Conservation (phyloP, 1,140 invertebrate species). For the Ceratoteleas bidentatus region DNA sequence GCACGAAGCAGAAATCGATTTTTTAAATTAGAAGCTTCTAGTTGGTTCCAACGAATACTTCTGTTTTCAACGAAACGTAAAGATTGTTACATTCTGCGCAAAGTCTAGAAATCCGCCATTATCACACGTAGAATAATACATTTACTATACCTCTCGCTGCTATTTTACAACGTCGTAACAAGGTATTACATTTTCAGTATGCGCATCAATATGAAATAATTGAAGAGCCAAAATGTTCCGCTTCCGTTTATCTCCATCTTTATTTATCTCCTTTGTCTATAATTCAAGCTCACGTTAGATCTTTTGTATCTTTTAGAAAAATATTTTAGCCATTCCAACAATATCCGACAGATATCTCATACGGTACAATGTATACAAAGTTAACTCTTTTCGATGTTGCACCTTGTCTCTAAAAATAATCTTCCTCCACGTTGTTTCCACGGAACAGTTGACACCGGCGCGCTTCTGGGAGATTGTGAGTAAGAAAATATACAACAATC, state of each 20-base stretch:
- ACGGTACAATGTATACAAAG: constrained; percentile 29
- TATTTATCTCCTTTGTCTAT: neutral
- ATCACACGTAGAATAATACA: too few species aligned
- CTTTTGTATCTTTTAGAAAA: constrained; percentile 49
- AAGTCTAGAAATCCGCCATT: too few species aligned
- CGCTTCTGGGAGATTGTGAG: constrained; percentile 13
- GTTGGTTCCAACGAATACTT: constrained; percentile 7
- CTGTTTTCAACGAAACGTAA: too few species aligned
- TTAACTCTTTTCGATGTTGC: constrained; percentile 45
- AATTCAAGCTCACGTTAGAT: constrained; percentile 33
- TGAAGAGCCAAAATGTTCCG: constrained; percentile 29
- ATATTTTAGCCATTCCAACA: constrained; percentile 39
- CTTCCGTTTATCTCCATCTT: neutral
- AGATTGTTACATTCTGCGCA: too few species aligned
- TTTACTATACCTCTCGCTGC: constrained; percentile 6
- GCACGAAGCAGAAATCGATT: neutral
- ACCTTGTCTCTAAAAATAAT: constrained; percentile 37
- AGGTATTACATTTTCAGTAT: constrained; percentile 23
- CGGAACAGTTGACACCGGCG: constrained; percentile 14
- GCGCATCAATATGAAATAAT: constrained; percentile 21
- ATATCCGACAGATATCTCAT: constrained; percentile 28
- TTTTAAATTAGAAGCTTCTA: neutral
- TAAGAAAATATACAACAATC: constrained; percentile 46
- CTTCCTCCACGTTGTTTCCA: constrained; percentile 15
- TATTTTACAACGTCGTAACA: constrained; percentile 21